Evolutionary conservation across 2,113 vertebrate genomes (phyloP).

Genomic region (Acanthochromis polyacanthus): DNA sequence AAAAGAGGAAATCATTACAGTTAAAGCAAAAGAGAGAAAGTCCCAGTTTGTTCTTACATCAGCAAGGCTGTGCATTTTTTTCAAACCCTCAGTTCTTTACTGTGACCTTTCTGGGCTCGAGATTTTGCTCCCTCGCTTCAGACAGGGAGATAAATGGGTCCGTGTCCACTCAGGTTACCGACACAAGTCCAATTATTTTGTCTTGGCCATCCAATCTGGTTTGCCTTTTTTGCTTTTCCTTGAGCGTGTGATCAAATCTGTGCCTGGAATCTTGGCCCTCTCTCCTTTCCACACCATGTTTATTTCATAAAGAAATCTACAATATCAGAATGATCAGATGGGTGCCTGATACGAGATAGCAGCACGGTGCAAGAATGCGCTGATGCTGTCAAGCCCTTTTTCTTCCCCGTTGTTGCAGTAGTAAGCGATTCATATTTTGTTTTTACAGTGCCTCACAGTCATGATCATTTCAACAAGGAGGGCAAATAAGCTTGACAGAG

Average conservation of each 20-base stretch:
- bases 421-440: constrained; percentile 69
- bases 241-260: constrained; percentile 58
- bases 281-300: constrained; percentile 50
- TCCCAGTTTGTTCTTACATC: constrained; percentile 20
- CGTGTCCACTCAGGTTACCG: constrained; percentile 62
- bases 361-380: constrained; percentile 60
- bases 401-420: constrained; percentile 45
- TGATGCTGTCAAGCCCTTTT: constrained; percentile 63
- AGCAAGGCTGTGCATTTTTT: constrained; percentile 31
- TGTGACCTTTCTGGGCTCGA: constrained; percentile 57
- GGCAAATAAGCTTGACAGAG: constrained; percentile 56
- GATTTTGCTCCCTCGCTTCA: constrained; percentile 39
- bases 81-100: constrained; percentile 39
- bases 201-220: constrained; percentile 43
- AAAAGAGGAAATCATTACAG: neutral
- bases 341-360: constrained; percentile 62
- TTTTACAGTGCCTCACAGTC: constrained; percentile 44
- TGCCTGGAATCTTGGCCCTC: constrained; percentile 23
- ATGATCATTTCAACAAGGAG: constrained; percentile 37
- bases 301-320: constrained; percentile 73
- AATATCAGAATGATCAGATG: constrained; percentile 69
- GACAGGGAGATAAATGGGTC: constrained; percentile 69
- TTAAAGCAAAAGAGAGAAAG: neutral
- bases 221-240: constrained; percentile 35
- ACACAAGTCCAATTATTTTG: constrained; percentile 65